Base-by-base conservation (phyloP, 2,888 invertebrate genomes). In the Lypha dubia region DNA sequence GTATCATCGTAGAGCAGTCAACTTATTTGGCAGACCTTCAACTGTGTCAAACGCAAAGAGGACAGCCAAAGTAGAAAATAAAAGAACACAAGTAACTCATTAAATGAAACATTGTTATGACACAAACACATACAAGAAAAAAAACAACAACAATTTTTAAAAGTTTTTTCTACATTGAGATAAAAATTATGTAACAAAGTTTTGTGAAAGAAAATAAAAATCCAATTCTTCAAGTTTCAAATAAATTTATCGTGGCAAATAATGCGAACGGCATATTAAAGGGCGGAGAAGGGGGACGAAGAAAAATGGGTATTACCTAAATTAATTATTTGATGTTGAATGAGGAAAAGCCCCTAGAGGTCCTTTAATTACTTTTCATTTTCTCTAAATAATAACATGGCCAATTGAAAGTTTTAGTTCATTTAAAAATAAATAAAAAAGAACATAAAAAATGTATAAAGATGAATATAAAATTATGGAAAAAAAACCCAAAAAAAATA, bases 21-120 rank as follows among this genome's bases (percentile, higher is more conserved):
- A 17, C 28, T 56, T 49, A 17, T 46, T 79, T 79, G 79, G 79
- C 79, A 79, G 56, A 58, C 58, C 58, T 65, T 65, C 35, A 80
- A 80, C 49, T 80, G 41, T 80, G 79, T 73, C 79, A 80, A 63
- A 53, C 32, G 32, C 38, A 74, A 51, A 38, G 7, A 51, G 38
- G 41, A 5, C 35, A 67, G 20, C n/a, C 46, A 35, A 5, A 8
- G 17, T 20, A 17, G 6, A n/a, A 65, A 20, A n/a, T 17, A 60
- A 20, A 9, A 44, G 9, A 44, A 32, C 20, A 44, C 20, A 56
- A 65, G 53, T 65, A 53, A 75, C 65, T 75, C 46, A 71, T 71
- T 71, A 58, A 58, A 60, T 6, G 13, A 75, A 53, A 63, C 20
- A 41, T 41, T 62, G 51, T 51, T 74, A 49, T 63, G 41, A 35